Base-by-base conservation (phyloP, 2,113 vertebrate genomes). In the Gadus chalcogrammus region DNA sequence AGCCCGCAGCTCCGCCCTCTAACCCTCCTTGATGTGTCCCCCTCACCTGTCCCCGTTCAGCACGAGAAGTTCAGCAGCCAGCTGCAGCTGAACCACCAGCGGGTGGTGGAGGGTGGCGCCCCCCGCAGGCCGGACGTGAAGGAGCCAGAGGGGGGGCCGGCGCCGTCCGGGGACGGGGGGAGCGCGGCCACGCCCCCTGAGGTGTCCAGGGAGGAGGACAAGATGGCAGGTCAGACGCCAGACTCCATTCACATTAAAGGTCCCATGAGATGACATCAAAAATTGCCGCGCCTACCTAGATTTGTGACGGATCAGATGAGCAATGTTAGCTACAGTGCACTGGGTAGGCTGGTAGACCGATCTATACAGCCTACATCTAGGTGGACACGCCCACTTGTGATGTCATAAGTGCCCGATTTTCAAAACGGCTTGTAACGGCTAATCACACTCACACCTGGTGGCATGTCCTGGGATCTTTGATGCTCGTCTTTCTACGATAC, bases 41-140 rank as follows among this genome's bases (percentile, higher is more conserved):
- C 4, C 68, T 8, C 24, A n/a, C n/a, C 7, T 38, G 58, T 3
- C 59, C 68, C 65, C 24, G 79, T 58, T 81, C 87, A 99, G 97
- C 97, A 99, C 77, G 96, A 98, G 87, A 99, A 99, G 86, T 94
- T 94, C 89, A 95, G 95, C 85, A 99, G 94, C 85, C 97, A 98
- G 71, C 92, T 98, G 67, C 96, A 98, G 9, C 89, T 98, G 65
- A 84, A 65, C 80, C 86, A 85, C 71, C 81, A 69, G 81, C 91
- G 66, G 80, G 72, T 27, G 61, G 42, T 72, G 28, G 93, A 94
- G 61, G 78, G 69, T 9, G 93, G 74, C 8, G 17, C 77, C 22
- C 82, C 87, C 61, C 95, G 93, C 86, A 77, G 67, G 68, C 15
- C 72, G 2, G 93, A 94, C 42, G 70, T 74, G 52, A 96, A 91